Evolutionary conservation across 1,140 invertebrate genomes (phyloP).

Genomic region (Hypothenemus hampei): DNA sequence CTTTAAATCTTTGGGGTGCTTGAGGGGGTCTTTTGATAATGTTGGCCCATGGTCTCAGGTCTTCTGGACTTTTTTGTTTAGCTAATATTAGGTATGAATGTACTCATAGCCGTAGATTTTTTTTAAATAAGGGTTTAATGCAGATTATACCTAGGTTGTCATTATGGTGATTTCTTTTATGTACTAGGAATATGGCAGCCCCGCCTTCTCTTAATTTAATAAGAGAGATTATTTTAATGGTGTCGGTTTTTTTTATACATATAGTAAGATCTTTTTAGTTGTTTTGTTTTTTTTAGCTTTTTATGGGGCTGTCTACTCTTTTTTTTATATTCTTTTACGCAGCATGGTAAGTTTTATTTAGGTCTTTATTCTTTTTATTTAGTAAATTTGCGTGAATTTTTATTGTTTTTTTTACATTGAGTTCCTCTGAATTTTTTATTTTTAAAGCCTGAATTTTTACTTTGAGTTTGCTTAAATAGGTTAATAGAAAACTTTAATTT

Average conservation of each 20-base stretch:
- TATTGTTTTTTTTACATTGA: constrained; percentile 56
- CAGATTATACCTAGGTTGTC: constrained; percentile 49
- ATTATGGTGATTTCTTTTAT: constrained; percentile 58
- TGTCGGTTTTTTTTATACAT: constrained; percentile 52
- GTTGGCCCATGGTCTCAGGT: constrained; percentile 59
- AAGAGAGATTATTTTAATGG: constrained; percentile 57
- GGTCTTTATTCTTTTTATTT: constrained; percentile 44
- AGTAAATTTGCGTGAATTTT: constrained; percentile 50
- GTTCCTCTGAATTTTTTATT: constrained; percentile 56
- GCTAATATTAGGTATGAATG: constrained; percentile 60
- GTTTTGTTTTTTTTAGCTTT: constrained; percentile 49
- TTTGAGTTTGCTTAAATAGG: constrained; percentile 56
- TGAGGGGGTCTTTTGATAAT: constrained; percentile 54
- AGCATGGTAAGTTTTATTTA: constrained; percentile 51
- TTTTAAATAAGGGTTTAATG: constrained; percentile 49
- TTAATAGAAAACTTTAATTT: constrained; percentile 57
- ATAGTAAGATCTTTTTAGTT: constrained; percentile 47
- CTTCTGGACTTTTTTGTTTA: constrained; percentile 64
- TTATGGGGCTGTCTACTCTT: constrained; percentile 48
- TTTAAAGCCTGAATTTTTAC: constrained; percentile 50
- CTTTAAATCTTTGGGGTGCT: constrained; percentile 47
- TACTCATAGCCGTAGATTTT: constrained; percentile 45
- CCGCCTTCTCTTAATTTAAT: constrained; percentile 48
- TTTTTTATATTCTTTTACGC: constrained; percentile 53
- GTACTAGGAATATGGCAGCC: constrained; percentile 48